Base-by-base conservation (phyloP, 2,113 vertebrate species). In the Melanostigma gelatinosum region DNA sequence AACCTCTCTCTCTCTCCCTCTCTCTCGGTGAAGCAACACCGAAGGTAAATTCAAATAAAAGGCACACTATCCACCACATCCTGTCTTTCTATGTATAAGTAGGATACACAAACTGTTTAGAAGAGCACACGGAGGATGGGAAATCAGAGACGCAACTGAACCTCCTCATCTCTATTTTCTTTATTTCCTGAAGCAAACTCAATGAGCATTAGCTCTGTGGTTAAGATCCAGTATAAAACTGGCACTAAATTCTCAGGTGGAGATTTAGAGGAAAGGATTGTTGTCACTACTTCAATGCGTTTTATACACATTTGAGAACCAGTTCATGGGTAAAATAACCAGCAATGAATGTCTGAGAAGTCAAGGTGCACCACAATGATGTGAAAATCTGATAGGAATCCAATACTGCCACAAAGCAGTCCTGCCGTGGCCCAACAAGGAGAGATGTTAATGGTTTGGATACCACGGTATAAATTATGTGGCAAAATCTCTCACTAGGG, bases 1-100 rank as follows among this genome's bases (percentile, higher is more conserved):
- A 85, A 29, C 18, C 36, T 65, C 24, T 42, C 42, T 52, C 55
- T 73, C 75, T 65, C 24, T 42, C 42, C 46, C 55, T 73, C 75
- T 77, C 75, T 42, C 58, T 77, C 71, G 70, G 52, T 65, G 79
- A 40, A 29, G 66, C 20, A 60, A 61, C 52, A 76, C 72, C 63
- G 12, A 29, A 74, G 46, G 24, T 62, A 44, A 70, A 58, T 61
- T 44, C 38, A 18, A 76, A 46, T 75, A 65, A 32, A 72, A 55
- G 57, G 69, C 62, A 58, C 29, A 34, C 18, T 18, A 69, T 70
- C 64, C 46, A 66, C 15, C 8, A 58, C 48, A 65, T 69, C 29
- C 24, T 2, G 12, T 20, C 44, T 58, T 32, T 76, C 66, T 83
- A 29, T 58, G 32, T 36, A 34, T 0, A 46, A 12, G 69, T 1